These are phyloP conservation scores for Pituophis catenifer DNA, from an alignment of 2,113 vertebrate species.

Conservation along the genomic window DNA sequence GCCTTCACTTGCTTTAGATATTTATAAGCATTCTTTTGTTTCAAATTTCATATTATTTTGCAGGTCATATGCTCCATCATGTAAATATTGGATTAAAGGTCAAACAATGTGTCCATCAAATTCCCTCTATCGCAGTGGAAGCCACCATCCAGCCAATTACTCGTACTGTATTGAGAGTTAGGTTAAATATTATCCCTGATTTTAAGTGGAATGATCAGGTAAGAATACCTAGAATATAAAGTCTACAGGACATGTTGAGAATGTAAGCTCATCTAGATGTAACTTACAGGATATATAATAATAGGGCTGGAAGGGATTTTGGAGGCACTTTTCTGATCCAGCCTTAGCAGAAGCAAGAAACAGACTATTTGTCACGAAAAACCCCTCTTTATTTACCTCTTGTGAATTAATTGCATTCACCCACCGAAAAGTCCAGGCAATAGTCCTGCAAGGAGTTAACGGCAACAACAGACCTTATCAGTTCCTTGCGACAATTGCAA, in stretches of 20 bases:
- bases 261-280: neutral
- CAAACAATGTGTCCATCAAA: slow-evolving; percentile 96
- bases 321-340: neutral
- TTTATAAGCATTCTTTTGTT: slow-evolving; percentile 60
- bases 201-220: slow-evolving; percentile 98
- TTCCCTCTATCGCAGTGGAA: slow-evolving; percentile 91
- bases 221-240: slow-evolving; percentile 29
- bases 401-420: no score
- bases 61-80: slow-evolving; percentile 98
- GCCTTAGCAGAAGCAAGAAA: no score
- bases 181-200: slow-evolving; percentile 83
- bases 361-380: no score
- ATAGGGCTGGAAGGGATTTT: neutral
- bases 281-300: neutral
- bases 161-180: slow-evolving; percentile 90
- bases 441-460: no score
- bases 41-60: slow-evolving; percentile 59
- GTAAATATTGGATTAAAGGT: slow-evolving; percentile 93
- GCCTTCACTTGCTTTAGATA: slow-evolving; percentile 28
- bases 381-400: no score
- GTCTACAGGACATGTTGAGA: neutral
- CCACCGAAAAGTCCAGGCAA: no score
- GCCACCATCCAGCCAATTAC: slow-evolving; percentile 96
- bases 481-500: no score
- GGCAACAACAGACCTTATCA: no score